These are phyloP conservation scores for Osedax fenrisi DNA, from an alignment of 2,888 invertebrate genomes.

Conservation along the genomic window DNA sequence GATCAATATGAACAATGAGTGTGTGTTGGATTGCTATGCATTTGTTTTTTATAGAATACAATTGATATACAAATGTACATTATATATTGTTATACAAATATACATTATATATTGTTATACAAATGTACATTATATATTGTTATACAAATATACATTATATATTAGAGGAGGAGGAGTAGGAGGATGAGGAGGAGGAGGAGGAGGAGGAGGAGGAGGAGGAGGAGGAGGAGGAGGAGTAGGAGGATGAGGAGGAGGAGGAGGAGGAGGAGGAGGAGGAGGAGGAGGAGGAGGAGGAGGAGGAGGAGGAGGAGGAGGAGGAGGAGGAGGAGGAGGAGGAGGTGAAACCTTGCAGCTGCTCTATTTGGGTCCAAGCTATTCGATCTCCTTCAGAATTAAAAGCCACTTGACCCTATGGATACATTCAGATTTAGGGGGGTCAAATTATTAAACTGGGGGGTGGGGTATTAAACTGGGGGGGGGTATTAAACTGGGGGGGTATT, in stretches of 20 bases:
- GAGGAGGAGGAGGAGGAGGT: no score
- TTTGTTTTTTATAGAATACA: no score
- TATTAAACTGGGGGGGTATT: not conserved
- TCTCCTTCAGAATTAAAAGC: conserved; percentile 92
- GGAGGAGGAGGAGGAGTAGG: not conserved
- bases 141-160: no score
- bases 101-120: no score
- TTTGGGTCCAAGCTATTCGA: conserved; percentile 91
- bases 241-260: no score
- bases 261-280: conserved; percentile 3
- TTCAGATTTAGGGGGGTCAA: not conserved
- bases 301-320: conserved; percentile 13
- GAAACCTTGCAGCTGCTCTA: conserved; percentile 64
- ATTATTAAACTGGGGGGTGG: not conserved
- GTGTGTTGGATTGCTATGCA: no score
- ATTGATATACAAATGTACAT: no score
- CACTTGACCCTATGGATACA: conserved; percentile 68
- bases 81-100: no score
- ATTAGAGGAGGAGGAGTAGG: no score
- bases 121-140: no score
- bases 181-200: no score
- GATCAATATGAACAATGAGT: no score
- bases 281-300: conserved; percentile 13
- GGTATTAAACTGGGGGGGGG: not conserved
- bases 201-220: not conserved